Evolutionary conservation across 1,140 invertebrate species (phyloP).

Genomic region (Drosophila carrolli): DNA sequence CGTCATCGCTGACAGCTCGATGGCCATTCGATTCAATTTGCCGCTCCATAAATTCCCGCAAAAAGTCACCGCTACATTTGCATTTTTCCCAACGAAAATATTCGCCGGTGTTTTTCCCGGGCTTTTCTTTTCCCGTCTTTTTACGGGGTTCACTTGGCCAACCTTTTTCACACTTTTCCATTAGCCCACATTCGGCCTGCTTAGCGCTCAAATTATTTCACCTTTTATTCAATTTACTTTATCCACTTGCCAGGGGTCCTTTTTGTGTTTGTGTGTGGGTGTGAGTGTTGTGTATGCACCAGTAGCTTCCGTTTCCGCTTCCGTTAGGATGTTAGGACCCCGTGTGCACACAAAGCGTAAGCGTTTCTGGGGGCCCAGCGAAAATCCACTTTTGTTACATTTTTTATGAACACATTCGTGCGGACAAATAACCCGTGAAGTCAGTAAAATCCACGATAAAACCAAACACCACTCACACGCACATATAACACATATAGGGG

Average conservation of each 20-base stretch:
- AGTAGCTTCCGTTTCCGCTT: slow-evolving; percentile 60
- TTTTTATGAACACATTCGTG: slow-evolving; percentile 77
- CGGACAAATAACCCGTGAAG: slow-evolving; percentile 78
- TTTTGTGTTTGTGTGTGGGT: slow-evolving; percentile 21
- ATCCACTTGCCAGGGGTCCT: slow-evolving; percentile 43
- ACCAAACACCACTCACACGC: slow-evolving; percentile 44
- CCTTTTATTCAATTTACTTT: slow-evolving; percentile 78
- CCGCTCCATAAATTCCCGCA: slow-evolving; percentile 69
- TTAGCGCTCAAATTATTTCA: slow-evolving; percentile 73
- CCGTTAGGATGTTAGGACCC: slow-evolving; percentile 23
- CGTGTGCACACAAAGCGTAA: slow-evolving; percentile 41
- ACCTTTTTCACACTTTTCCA: slow-evolving; percentile 70
- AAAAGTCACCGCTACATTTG: slow-evolving; percentile 63
- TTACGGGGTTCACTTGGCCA: slow-evolving; percentile 23
- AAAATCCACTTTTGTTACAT: slow-evolving; percentile 76
- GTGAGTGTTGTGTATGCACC: slow-evolving; percentile 35
- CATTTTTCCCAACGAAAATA: slow-evolving; percentile 44
- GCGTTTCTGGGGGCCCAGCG: slow-evolving; percentile 34
- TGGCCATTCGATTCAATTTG: slow-evolving; percentile 72
- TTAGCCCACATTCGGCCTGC: slow-evolving; percentile 54
- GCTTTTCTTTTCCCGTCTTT: slow-evolving; percentile 11
- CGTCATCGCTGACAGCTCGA: slow-evolving; percentile 52
- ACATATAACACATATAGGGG: slow-evolving; percentile 16
- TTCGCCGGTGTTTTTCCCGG: slow-evolving; percentile 20
- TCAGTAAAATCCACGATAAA: slow-evolving; percentile 78